A percentile compares a stretch with the other conserved stretches of the same genome.
Conservation (phyloP, 2,113 vertebrate genomes). For the Entelurus aequoreus region DNA sequence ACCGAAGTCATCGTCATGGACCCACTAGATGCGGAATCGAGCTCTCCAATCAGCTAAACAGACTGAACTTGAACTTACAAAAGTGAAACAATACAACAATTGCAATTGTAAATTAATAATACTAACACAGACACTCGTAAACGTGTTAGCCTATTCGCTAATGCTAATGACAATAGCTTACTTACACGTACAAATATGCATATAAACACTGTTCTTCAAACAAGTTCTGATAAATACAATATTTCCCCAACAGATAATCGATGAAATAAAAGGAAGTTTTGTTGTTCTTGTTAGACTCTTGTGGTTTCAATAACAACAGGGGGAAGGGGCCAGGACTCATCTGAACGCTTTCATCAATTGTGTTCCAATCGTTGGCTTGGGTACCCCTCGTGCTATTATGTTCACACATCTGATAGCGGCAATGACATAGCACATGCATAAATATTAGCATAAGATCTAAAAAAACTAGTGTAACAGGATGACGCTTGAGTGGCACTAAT, state of each 20-base stretch:
- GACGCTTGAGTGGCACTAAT: slow-evolving; percentile 55
- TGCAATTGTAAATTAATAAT: too few relatives aligned
- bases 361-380: slow-evolving; percentile 47
- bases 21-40: too few relatives aligned
- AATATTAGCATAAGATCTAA: slow-evolving; percentile 24
- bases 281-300: slow-evolving; percentile 62
- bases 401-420: slow-evolving; percentile 49
- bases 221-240: too few relatives aligned
- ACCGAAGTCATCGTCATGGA: too few relatives aligned
- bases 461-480: slow-evolving; percentile 33
- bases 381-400: slow-evolving; percentile 41
- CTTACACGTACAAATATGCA: too few relatives aligned
- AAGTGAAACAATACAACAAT: too few relatives aligned
- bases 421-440: slow-evolving; percentile 20
- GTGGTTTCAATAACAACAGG: slow-evolving; percentile 52
- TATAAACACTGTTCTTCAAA: too few relatives aligned
- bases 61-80: too few relatives aligned
- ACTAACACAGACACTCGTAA: too few relatives aligned
- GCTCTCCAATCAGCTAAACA: too few relatives aligned
- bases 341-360: slow-evolving; percentile 63
- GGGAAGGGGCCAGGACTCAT: slow-evolving; percentile 51
- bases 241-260: slow-evolving; percentile 22
- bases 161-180: too few relatives aligned
- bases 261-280: slow-evolving; percentile 55
- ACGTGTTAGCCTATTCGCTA: too few relatives aligned